A percentile compares a stretch with the other conserved stretches of the same genome.
These are phyloP conservation scores for Pachypanchax playfairii DNA, from an alignment of 2,113 vertebrate species.

Conservation along the genomic window DNA sequence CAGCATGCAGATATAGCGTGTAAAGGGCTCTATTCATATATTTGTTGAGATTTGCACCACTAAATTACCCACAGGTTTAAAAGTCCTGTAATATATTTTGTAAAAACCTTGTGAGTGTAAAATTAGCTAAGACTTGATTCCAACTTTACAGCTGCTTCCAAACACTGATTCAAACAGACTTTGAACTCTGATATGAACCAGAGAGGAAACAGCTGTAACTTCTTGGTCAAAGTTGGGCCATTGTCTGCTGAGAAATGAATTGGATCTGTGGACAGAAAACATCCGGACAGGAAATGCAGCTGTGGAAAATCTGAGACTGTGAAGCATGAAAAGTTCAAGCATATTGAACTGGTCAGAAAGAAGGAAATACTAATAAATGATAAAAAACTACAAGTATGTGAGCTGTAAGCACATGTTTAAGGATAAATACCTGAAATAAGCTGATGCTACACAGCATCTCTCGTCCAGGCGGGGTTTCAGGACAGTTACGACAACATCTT, in stretches of 20 bases:
- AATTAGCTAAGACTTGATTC: conserved; percentile 1
- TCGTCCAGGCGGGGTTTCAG: too few species aligned
- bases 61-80: too few species aligned
- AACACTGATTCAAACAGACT: background rate
- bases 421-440: too few species aligned
- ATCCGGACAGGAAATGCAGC: conserved; percentile 39
- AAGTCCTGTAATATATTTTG: background rate
- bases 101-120: background rate
- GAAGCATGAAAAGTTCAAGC: background rate
- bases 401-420: background rate
- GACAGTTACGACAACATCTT: too few species aligned
- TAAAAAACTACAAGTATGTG: too few species aligned
- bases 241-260: conserved; percentile 35
- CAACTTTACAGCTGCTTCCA: background rate
- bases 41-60: too few species aligned
- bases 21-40: too few species aligned
- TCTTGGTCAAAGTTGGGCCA: conserved; percentile 30
- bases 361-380: background rate
- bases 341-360: background rate
- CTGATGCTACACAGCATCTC: too few species aligned
- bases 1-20: too few species aligned
- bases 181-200: conserved; percentile 16
- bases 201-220: conserved; percentile 50
- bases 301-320: conserved; percentile 41
- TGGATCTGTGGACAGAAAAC: conserved; percentile 33